Conservation (phyloP, 2,888 invertebrate genomes). For the Salticus scenicus region DNA sequence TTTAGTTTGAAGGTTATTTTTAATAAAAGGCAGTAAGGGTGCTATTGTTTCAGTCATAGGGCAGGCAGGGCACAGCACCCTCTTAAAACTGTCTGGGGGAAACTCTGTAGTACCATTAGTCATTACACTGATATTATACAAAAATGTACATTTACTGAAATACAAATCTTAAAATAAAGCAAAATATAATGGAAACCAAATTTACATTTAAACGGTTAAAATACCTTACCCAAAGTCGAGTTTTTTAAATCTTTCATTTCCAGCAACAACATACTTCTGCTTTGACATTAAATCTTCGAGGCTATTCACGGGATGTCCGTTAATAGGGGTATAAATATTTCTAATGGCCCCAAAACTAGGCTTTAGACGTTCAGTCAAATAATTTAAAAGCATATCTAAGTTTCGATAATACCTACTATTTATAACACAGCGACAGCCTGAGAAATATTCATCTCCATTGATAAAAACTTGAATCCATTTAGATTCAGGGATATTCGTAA, state of each 20-base stretch:
- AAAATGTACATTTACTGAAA: too few relatives aligned
- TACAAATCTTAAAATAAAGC: too few relatives aligned
- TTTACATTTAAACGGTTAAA: too few relatives aligned
- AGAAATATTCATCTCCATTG: constrained; percentile 70
- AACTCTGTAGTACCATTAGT: too few relatives aligned
- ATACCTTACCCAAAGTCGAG: constrained; percentile 54
- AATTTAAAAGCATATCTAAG: constrained; percentile 70
- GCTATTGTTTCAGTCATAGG: too few relatives aligned
- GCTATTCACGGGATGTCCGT: constrained; percentile 60
- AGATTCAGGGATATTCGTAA: constrained; percentile 56
- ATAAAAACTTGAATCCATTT: constrained; percentile 71
- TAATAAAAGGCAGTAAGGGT: too few relatives aligned
- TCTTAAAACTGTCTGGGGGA: too few relatives aligned
- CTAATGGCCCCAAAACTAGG: constrained; percentile 71
- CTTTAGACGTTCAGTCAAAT: constrained; percentile 70
- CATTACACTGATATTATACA: too few relatives aligned
- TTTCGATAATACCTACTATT: constrained; percentile 68
- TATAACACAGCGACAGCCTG: constrained; percentile 70
- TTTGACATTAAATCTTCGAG: constrained; percentile 69
- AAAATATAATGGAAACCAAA: too few relatives aligned
- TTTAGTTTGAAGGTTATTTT: too few relatives aligned
- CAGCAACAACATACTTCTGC: constrained; percentile 71
- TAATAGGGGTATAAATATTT: constrained; percentile 70
- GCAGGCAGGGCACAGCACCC: too few relatives aligned
- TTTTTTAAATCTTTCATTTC: constrained; percentile 69